These are phyloP conservation scores for Chironomus striatipennis DNA, from an alignment of 1,140 invertebrate species.

Conservation along the genomic window DNA sequence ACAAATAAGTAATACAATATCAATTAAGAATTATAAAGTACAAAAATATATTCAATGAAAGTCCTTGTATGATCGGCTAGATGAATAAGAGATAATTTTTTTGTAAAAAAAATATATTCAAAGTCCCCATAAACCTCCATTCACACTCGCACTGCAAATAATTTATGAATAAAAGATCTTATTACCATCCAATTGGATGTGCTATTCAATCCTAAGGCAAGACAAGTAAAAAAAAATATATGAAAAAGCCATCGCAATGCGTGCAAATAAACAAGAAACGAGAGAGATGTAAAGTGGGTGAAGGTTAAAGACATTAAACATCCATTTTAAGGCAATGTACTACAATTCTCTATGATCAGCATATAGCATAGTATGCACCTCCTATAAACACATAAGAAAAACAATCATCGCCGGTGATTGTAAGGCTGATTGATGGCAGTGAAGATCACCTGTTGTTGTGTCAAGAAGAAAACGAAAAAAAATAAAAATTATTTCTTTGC, in stretches of 20 bases:
- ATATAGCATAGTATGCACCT: not conserved
- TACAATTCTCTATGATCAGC: not conserved
- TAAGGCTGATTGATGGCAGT: not conserved
- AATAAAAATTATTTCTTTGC: no score
- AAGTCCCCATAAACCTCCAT: not conserved
- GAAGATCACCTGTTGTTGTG: conserved; percentile 2
- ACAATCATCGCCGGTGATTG: not conserved
- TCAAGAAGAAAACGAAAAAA: not conserved
- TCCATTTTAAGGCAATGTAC: not conserved
- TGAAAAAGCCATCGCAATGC: conserved; percentile 1
- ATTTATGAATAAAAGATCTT: no score
- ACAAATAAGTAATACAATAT: not conserved
- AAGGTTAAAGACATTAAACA: conserved; percentile 14
- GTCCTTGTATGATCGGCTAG: not conserved
- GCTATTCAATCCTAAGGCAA: conserved; percentile 1
- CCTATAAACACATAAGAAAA: not conserved
- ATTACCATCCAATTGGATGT: not conserved
- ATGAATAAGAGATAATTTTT: not conserved
- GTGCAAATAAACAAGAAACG: not conserved
- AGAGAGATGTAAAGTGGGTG: not conserved
- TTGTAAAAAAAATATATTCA: not conserved
- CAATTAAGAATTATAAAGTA: not conserved
- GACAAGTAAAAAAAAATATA: no score
- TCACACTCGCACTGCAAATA: not conserved
- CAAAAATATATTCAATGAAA: not conserved